Evolutionary conservation across 2,888 invertebrate species (phyloP), one percentile per base, ranked within the genome.

Genomic region (Cryptocheilus praepositus): DNA sequence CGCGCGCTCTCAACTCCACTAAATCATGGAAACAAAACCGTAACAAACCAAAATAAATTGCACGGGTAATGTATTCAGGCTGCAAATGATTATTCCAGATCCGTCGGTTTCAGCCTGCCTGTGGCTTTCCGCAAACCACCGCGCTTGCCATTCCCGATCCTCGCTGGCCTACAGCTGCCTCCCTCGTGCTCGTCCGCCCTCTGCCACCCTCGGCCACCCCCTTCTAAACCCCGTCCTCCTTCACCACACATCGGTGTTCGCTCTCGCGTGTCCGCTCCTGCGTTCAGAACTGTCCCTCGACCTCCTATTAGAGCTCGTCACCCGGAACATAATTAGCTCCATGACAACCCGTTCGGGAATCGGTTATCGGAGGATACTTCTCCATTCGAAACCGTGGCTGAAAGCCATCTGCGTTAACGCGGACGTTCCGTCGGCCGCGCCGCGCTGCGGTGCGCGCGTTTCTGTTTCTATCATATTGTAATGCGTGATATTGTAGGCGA

Each of bases 71-170:
- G 83, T 84, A 86, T 87, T 86, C 86, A 78, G 81, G 83, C 81
- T 85, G 84, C 82, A 81, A 86, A 85, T 86, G 86, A 87, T 87
- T 87, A 87, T 86, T 87, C 83, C 77, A 77, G 80, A 85, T 83
- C 83, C 83, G 82, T 79, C 79, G 79, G 79, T 76, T 79, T 81
- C 83, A 82, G 81, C 71, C 81, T 80, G 79, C 74, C 80, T 83
- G 85, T 77, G 85, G 85, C 77, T 80, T 57, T 67, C 85, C 85
- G 78, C 85, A 85, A 83, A 85, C 83, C 76, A 71, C 77, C 74
- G 68, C 74, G 74, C 76, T 80, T 73, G 73, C 80, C 80, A 71
- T 79, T 73, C 79, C 71, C 78, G 71, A 67, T 71, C 70, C 66
- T 63, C 76, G 46, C 72, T 58, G 64, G 64, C 56, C 52, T 57